phyloP scores from a whole-genome alignment of 2,888 invertebrate species.

The Catonia carolina region DNA sequence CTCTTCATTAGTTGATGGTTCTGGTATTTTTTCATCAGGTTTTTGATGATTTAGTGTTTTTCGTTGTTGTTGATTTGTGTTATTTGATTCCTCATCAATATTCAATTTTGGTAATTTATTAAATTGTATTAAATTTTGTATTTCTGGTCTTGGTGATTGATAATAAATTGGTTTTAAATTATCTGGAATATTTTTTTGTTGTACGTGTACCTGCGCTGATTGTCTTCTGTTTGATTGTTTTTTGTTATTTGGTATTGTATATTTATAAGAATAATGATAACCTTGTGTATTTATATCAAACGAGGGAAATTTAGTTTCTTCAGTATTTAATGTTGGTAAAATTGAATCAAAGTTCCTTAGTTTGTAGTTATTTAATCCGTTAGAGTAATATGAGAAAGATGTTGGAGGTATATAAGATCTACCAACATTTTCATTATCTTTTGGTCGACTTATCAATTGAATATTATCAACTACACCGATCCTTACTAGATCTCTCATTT shows the following conservation, averaged over 20 bases:
- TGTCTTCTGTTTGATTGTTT: background rate
- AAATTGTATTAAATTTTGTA: background rate
- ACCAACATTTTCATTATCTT: background rate
- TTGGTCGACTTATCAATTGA: background rate
- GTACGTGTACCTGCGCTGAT: background rate
- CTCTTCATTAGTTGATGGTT: background rate
- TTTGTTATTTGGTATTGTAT: background rate
- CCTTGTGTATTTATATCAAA: background rate
- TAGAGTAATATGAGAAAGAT: background rate
- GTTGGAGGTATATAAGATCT: background rate
- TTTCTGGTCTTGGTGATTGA: conserved; percentile 5
- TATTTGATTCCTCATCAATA: background rate
- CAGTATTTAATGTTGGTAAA: no score
- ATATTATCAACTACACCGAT: conserved; percentile 5
- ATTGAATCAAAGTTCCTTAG: background rate
- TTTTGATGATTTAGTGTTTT: background rate
- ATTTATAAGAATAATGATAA: conserved; percentile 7
- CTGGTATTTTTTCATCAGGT: no score
- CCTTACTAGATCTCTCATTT: conserved; percentile 1
- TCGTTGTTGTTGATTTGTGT: background rate
- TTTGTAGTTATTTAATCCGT: background rate
- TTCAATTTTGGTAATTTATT: background rate
- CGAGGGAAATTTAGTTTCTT: background rate
- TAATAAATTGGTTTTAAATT: conserved; percentile 1
- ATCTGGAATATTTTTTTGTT: background rate